Evolutionary conservation across 1,140 invertebrate genomes (phyloP).

Genomic region (Drosophila watanabei): DNA sequence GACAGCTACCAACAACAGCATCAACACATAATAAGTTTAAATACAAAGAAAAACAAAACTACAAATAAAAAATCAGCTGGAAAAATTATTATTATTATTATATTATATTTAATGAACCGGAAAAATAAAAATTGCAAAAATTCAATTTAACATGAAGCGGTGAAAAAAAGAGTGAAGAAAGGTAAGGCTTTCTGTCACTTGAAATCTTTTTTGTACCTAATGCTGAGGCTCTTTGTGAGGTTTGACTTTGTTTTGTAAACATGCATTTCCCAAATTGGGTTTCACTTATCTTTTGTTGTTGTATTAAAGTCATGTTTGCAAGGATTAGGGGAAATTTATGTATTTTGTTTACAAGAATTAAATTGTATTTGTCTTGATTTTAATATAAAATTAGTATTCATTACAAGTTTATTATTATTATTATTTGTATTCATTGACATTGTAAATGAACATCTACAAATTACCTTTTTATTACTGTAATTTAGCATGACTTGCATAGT

Average conservation of each 20-base stretch:
- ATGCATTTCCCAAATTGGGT: background rate
- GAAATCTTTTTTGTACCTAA: conserved; percentile 7
- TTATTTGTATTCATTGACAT: background rate
- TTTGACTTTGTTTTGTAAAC: background rate
- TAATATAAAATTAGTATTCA: background rate
- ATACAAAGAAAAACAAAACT: conserved; percentile 77
- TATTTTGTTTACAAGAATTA: background rate
- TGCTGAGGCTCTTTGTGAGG: background rate
- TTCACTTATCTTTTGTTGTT: background rate
- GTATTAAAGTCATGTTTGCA: background rate
- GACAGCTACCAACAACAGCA: conserved; percentile 81
- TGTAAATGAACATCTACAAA: background rate
- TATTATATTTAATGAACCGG: conserved; percentile 83
- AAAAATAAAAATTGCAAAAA: conserved; percentile 83
- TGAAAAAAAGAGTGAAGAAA: conserved; percentile 21
- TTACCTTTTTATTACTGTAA: background rate
- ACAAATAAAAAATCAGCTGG: conserved; percentile 83
- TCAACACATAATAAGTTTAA: conserved; percentile 84
- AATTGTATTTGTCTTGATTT: background rate
- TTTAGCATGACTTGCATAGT: no score
- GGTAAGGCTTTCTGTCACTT: conserved; percentile 18
- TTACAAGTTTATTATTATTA: no score
- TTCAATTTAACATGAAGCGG: conserved; percentile 60
- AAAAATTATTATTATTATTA: conserved; percentile 84
- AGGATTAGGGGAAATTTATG: background rate